A percentile compares a stretch with the other conserved stretches of the same genome.
phyloP scores from a whole-genome alignment of 2,888 invertebrate species.

The Lycophotia porphyrea region DNA sequence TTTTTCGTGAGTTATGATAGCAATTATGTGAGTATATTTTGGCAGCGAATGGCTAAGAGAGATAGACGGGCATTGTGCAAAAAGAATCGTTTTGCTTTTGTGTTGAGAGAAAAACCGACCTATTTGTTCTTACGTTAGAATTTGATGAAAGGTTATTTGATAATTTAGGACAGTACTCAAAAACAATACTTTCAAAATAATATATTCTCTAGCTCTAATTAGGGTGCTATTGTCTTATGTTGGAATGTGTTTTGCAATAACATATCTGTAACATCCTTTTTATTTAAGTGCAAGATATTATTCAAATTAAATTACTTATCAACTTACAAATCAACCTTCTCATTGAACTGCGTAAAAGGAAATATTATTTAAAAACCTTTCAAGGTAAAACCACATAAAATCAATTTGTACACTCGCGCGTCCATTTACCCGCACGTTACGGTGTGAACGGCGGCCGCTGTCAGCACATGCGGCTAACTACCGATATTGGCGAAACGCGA shows the following conservation, averaged over 20 bases:
- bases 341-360: neutral
- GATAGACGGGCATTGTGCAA: conserved; percentile 5
- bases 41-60: conserved; percentile 24
- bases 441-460: conserved; percentile 51
- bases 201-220: neutral
- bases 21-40: conserved; percentile 41
- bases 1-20: conserved; percentile 51
- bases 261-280: neutral
- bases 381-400: conserved; percentile 1
- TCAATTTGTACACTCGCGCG: neutral
- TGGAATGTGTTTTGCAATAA: neutral
- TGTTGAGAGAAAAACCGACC: neutral
- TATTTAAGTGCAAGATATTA: neutral
- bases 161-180: neutral
- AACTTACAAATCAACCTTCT: neutral
- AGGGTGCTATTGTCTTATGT: neutral
- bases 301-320: neutral
- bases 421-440: conserved; percentile 24
- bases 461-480: conserved; percentile 61
- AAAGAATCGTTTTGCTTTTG: neutral
- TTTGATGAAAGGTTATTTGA: neutral
- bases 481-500: conserved; percentile 61
- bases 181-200: neutral
- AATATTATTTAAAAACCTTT: neutral
- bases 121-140: neutral